These are phyloP conservation scores for Leptinotarsa undecemlineata DNA, from an alignment of 1,140 invertebrate species.

Conservation along the genomic window DNA sequence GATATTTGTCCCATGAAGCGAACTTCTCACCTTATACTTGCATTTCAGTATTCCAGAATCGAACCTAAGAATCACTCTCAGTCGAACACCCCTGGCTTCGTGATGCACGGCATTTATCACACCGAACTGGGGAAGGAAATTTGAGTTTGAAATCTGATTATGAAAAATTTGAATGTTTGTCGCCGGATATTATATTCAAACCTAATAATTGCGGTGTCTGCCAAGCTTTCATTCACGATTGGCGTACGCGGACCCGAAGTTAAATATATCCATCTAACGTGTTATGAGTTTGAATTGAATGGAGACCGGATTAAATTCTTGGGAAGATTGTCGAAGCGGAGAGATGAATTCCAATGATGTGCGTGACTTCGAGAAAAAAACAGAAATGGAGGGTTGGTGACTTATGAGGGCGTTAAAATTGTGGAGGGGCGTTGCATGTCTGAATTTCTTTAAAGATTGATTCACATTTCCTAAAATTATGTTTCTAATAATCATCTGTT, in stretches of 20 bases:
- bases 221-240: not conserved
- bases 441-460: no score
- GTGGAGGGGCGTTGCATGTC: no score
- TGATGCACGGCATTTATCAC: not conserved
- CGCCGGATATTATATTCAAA: constrained; percentile 42
- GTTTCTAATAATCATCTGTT: no score
- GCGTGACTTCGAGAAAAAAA: not conserved
- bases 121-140: constrained; percentile 31
- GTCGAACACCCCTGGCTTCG: not conserved
- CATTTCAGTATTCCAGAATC: no score
- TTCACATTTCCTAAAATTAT: no score
- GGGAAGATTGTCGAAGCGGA: not conserved
- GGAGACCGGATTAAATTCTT: not conserved
- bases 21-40: no score
- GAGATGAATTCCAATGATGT: not conserved
- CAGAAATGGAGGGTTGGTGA: no score
- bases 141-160: constrained; percentile 35
- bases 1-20: no score
- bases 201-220: constrained; percentile 34
- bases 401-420: no score
- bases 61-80: not conserved
- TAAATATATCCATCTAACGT: constrained; percentile 14
- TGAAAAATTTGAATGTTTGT: constrained; percentile 46
- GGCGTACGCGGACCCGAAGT: not conserved
- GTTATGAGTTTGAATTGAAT: constrained; percentile 13